phyloP scores from a whole-genome alignment of 92 coral and sea anemone species.

The Phenganax stokvisi region DNA sequence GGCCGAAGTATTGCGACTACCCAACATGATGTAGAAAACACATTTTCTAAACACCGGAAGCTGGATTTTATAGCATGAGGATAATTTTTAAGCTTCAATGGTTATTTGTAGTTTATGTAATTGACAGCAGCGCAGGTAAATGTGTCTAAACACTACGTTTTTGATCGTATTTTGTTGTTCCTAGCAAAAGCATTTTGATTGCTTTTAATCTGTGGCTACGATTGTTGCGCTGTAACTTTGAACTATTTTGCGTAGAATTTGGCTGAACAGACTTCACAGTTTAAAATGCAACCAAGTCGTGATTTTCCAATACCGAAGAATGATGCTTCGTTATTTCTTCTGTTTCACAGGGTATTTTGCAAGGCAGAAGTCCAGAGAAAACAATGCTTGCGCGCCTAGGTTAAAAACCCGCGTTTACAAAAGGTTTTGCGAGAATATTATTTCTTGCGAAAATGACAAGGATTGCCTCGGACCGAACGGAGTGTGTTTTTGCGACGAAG shows the following conservation, averaged over 20 bases:
- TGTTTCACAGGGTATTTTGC: constrained; percentile 44
- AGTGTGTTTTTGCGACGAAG: constrained; percentile 74
- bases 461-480: constrained; percentile 58
- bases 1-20: background rate
- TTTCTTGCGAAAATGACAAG: constrained; percentile 65
- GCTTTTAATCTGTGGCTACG: too few species aligned
- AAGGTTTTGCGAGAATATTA: constrained; percentile 44
- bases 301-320: background rate
- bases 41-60: constrained; percentile 35
- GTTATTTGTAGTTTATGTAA: constrained; percentile 11
- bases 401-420: constrained; percentile 49
- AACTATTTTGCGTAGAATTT: too few species aligned
- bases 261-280: background rate
- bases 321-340: background rate
- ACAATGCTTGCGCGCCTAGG: constrained; percentile 62
- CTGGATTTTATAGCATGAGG: constrained; percentile 4
- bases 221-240: too few species aligned
- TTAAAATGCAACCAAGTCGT: background rate
- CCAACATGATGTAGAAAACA: constrained; percentile 7
- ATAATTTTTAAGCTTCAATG: constrained; percentile 26
- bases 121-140: constrained; percentile 1
- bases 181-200: too few species aligned
- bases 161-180: too few species aligned
- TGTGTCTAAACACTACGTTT: too few species aligned
- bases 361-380: constrained; percentile 77